phyloP scores from a whole-genome alignment of 2,113 vertebrate species.

The Phylloscopus trochilus region DNA sequence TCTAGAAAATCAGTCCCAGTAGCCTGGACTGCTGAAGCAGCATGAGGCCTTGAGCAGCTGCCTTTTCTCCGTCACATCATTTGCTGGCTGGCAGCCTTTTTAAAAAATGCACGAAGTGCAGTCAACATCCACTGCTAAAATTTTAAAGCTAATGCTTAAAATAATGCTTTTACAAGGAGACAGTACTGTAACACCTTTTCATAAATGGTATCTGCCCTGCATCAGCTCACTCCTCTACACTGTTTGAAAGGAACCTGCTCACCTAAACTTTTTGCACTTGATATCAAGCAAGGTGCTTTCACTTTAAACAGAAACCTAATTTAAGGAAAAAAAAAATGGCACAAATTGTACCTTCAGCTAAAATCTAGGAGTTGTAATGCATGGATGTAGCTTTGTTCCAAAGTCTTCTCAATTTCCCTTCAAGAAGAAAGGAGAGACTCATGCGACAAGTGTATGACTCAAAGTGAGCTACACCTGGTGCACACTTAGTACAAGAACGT shows the following conservation, averaged over 20 bases:
- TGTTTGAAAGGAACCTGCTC: not conserved
- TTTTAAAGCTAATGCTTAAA: not conserved
- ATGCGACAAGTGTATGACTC: not conserved
- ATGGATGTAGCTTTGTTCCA: not conserved
- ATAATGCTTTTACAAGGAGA: not conserved
- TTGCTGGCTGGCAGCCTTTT: not conserved
- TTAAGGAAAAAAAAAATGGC: not conserved
- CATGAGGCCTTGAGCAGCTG: not conserved
- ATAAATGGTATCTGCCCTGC: not conserved
- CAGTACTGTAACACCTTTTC: not conserved
- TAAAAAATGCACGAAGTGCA: not conserved
- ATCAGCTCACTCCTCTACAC: not conserved
- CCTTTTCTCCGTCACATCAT: not conserved
- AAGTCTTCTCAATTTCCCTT: not conserved
- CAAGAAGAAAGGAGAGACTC: not conserved
- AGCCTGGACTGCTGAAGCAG: slow-evolving; percentile 11
- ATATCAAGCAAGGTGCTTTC: not conserved
- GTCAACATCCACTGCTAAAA: not conserved
- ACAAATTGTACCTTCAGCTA: not conserved
- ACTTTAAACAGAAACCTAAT: not conserved
- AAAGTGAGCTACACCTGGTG: not conserved
- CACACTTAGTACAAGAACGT: not conserved
- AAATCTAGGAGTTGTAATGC: not conserved
- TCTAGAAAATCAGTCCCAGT: not conserved
- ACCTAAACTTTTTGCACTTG: not conserved